Base-by-base conservation (phyloP, 2,797 vertebrate genomes). In the Hephaestus fuliginosus region DNA sequence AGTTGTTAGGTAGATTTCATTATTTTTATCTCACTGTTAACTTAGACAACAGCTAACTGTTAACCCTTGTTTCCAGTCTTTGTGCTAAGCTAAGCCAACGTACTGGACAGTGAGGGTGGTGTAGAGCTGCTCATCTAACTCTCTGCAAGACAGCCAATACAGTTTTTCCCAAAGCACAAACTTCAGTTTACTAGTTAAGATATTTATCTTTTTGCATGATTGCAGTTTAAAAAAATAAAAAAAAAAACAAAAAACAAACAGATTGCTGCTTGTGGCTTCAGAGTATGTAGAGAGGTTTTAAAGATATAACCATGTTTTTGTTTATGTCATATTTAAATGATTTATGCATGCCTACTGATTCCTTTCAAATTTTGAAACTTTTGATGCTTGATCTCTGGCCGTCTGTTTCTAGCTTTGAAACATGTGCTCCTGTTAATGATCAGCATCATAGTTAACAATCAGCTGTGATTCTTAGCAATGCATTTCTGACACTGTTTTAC, bases 251-350 rank as follows among this genome's bases (percentile, higher is more conserved):
- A 33, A 64, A 36, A 44, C 9, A n/a, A n/a, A 17, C 7, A 7
- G 18, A 70, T 53, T 61, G 17, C 46, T 60, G n/a, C 55, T 17
- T 55, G 48, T 36, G 49, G 55, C 6, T 36, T 43, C 7, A n/a
- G 20, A 14, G 28, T 46, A 25, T 66, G n/a, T 14, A 11, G 9
- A 22, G 30, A 61, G 12, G 10, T 55, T 78, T 66, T 25, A 48
- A 57, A 70, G 18, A 61, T 22, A 44, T 43, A 30, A 74, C 69
- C 28, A 69, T 70, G 39, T 76, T 70, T 62, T 64, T 61, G 11
- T 69, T 58, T 22, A 60, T 60, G 60, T 52, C 44, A 67, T 33
- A 51, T 61, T 64, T 60, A 25, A 74, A 74, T 52, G 22, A 78
- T 72, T 83, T 13, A 78, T 71, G 52, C 63, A 36, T 14, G 3